These are phyloP conservation scores for Sitobion miscanthi DNA, from an alignment of 1,140 invertebrate species.

Conservation along the genomic window DNA sequence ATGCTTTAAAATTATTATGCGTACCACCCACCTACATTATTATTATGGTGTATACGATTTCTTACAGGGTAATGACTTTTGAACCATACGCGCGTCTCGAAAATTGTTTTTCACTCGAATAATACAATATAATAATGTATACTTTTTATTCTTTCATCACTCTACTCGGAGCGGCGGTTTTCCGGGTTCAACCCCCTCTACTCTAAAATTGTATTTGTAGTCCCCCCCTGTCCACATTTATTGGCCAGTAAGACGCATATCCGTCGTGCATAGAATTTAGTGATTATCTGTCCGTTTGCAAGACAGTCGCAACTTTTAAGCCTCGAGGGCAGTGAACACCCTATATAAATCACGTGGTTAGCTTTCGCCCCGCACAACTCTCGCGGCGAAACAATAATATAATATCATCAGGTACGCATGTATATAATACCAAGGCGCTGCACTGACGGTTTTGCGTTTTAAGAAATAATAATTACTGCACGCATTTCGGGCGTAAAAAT, in stretches of 20 bases:
- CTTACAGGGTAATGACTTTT: conserved; percentile 18
- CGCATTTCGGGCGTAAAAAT: background rate
- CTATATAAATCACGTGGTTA: background rate
- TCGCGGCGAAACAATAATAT: background rate
- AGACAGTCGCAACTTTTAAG: background rate
- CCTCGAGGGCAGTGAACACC: background rate
- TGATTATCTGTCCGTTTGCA: background rate
- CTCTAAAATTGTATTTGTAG: background rate
- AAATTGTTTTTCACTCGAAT: conserved; percentile 4
- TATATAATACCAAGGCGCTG: background rate
- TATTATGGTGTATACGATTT: conserved; percentile 1
- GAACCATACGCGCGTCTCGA: background rate
- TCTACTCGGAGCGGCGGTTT: background rate
- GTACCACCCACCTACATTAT: background rate
- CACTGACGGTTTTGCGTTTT: background rate
- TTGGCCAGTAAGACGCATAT: background rate
- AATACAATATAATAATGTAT: background rate
- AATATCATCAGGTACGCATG: background rate
- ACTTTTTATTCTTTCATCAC: background rate
- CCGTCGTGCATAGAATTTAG: background rate
- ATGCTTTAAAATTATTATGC: background rate
- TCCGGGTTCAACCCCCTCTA: background rate
- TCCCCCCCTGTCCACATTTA: background rate
- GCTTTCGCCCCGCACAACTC: background rate
- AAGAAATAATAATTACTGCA: background rate